Conservation (phyloP, 2,113 vertebrate species). For the Tauraco erythrolophus region DNA sequence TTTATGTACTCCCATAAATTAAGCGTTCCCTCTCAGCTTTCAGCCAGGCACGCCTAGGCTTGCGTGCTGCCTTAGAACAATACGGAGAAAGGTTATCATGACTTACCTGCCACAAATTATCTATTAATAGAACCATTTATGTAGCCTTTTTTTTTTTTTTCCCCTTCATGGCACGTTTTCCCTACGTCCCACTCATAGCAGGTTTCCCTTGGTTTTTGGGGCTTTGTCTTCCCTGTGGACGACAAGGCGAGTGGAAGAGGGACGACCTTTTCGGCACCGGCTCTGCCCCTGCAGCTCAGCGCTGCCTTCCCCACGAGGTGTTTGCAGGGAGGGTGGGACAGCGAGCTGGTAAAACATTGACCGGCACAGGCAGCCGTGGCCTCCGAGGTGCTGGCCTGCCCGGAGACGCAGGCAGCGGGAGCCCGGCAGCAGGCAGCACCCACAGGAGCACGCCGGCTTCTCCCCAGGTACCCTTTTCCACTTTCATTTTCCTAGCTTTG, state of each 20-base stretch:
- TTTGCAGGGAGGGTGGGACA: constrained; percentile 85
- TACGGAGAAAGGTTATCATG: constrained; percentile 54
- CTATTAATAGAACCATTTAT: not conserved
- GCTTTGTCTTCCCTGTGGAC: not conserved
- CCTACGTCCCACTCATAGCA: not conserved
- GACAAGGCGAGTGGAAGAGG: not conserved
- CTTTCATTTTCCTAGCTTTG: constrained; percentile 25
- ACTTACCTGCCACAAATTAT: constrained; percentile 30
- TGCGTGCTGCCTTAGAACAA: constrained; percentile 64
- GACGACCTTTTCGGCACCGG: not conserved
- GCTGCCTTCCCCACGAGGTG: constrained; percentile 68
- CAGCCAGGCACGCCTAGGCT: constrained; percentile 60
- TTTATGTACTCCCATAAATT: constrained; percentile 22
- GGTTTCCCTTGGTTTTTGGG: not conserved
- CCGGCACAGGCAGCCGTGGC: constrained; percentile 65
- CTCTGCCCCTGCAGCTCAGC: constrained; percentile 40
- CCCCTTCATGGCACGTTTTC: not conserved
- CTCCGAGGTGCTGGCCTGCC: constrained; percentile 62
- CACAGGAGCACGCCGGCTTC: not conserved
- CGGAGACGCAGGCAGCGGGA: constrained; percentile 41
- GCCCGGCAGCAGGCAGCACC: not conserved
- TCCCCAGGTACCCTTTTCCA: constrained; percentile 61
- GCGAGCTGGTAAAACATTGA: constrained; percentile 83
- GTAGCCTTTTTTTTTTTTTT: not conserved
- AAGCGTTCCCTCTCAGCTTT: constrained; percentile 49